Base-by-base conservation (phyloP, 2,888 invertebrate genomes). In the Eurois occulta region DNA sequence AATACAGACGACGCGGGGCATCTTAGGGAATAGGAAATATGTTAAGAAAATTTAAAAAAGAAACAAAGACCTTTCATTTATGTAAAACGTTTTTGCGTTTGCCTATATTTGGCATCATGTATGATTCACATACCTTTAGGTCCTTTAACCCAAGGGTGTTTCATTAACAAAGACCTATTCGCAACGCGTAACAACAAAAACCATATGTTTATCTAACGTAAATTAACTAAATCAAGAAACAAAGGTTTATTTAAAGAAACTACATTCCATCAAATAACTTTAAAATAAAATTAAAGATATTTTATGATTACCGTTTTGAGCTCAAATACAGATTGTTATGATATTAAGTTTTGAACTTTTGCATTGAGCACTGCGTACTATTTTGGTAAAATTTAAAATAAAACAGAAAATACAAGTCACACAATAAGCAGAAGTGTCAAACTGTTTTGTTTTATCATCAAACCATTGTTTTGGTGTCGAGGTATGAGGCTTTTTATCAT, bases 381-480 rank as follows among this genome's bases (percentile, higher is more conserved):
- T 72, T 75, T 64, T 70, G 71, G 48, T 71, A 79, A 77, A 81
- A 68, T 88, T 74, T 77, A 72, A 88, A 88, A 83, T 86, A 84
- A 90, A 81, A 86, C 84, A 86, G 82, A 84, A 88, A 85, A 78
- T 75, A 87, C 90, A 88, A 88, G 87, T 90, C 89, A 90, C 78
- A 88, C 77, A 76, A 43, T 35, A 67, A 28, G 41, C 38, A 75
- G n/a, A 72, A 67, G 13, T 71, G 52, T 66, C 64, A 55, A 46
- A 52, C 65, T 72, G 48, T 48, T 52, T 60, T 62, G 5, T 21
- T 77, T n/a, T 58, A 24, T 21, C 6, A 0, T 32, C 10, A 16
- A 41, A 16, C 3, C 2, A 24, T 35, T 68, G 43, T 76, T 66
- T 76, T 52, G 52, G 18, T 46, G 24, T 43, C 18, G 28, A 28